Base-by-base conservation (phyloP, 2,888 invertebrate genomes). In the Gisinianus flammeolus region DNA sequence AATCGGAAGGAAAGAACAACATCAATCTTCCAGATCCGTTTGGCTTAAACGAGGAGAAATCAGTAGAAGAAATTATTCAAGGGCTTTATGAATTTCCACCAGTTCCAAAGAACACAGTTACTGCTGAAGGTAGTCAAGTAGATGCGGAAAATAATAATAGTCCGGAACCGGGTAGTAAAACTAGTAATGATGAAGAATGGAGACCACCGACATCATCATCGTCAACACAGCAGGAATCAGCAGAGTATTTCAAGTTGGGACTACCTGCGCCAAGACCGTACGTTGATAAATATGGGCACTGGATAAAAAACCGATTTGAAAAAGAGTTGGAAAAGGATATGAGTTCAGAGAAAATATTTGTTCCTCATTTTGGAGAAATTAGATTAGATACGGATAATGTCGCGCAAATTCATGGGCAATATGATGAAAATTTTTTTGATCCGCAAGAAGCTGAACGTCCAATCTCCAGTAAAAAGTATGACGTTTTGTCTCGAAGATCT, bases 381-480 rank as follows among this genome's bases (percentile, higher is more conserved):
- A 64, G 81, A 22, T 62, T 81, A 3, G 81, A 81, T 66, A 30
- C 22, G 0, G 79, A 80, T 22, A 81, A 81, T 70, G 10, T 33
- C 3, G 69, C 72, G 0, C 68, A 56, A 19, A n/a, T 62, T 12
- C 30, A 76, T 56, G 76, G 75, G 22, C 79, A 79, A 62, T 79
- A 56, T 67, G 77, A 79, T 33, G 62, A 52, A 22, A 26, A 28
- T 2, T 62, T 31, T 69, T 68, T 67, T 56, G 31, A 56, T 6
- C 44, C 62, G 2, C 66, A 44, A 35, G 52, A 35, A 26, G 62
- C 22, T 24, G 2, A 31, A 5, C 19, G 52, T 16, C 19, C 26
- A 12, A 52, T 35, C n/a, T 30, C 22, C 22, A 22, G 16, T 24
- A 22, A 30, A 4, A 73, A 73, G 26, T 56, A 58, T 58, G 74